phyloP scores from a whole-genome alignment of 2,888 invertebrate species.

The Heliconius aoede region DNA sequence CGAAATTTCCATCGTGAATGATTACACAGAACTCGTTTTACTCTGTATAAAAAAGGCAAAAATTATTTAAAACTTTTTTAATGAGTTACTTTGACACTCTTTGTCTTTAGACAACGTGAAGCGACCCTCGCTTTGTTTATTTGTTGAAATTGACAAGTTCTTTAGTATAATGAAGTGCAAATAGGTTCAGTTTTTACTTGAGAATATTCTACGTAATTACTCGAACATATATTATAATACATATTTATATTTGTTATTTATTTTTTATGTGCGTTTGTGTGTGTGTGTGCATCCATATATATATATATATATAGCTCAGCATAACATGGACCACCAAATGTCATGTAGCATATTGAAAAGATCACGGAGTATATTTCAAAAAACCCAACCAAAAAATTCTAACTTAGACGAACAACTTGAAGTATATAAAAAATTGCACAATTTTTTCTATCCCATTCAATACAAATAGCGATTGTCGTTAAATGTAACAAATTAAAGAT shows the following conservation, averaged over 20 bases:
- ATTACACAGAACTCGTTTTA: constrained; percentile 19
- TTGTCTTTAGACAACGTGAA: constrained; percentile 28
- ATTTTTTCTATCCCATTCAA: not conserved
- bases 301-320: too few species aligned
- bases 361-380: too few species aligned
- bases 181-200: not conserved
- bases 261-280: too few species aligned
- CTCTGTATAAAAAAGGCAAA: constrained; percentile 25
- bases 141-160: constrained; percentile 14
- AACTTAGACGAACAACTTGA: not conserved
- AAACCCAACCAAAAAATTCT: too few species aligned
- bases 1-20: constrained; percentile 3
- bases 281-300: too few species aligned
- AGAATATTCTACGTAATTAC: not conserved
- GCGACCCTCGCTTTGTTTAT: constrained; percentile 23
- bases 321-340: too few species aligned
- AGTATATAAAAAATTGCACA: not conserved
- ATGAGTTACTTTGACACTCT: constrained; percentile 37
- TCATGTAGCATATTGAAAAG: too few species aligned
- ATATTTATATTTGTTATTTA: not conserved
- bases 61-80: constrained; percentile 39
- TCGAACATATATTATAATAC: not conserved
- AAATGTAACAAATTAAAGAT: constrained; percentile 25
- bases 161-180: constrained; percentile 1
- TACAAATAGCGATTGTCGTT: not conserved